Evolutionary conservation across 2,888 invertebrate genomes (phyloP).

Genomic region (Ceramica pisi): DNA sequence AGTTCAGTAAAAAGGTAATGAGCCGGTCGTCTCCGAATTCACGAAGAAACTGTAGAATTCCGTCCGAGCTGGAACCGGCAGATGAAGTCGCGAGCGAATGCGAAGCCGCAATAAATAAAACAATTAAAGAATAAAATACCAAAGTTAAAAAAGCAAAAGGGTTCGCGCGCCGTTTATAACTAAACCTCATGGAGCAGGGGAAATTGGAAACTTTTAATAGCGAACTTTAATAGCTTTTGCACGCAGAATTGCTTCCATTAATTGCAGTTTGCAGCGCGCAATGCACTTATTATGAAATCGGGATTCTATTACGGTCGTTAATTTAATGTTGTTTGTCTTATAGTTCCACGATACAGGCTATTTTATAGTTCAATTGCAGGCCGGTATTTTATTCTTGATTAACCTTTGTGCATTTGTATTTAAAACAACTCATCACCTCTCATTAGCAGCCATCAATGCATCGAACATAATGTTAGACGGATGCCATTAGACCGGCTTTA

Average conservation of each 20-base stretch:
- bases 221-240: constrained; percentile 81
- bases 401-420: constrained; percentile 51
- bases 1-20: constrained; percentile 63
- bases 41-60: constrained; percentile 70
- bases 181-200: constrained; percentile 74
- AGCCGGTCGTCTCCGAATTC: constrained; percentile 64
- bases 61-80: constrained; percentile 62
- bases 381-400: constrained; percentile 61
- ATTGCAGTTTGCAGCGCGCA: constrained; percentile 72
- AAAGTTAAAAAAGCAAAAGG: constrained; percentile 73
- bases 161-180: constrained; percentile 75
- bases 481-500: constrained; percentile 87
- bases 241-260: constrained; percentile 83
- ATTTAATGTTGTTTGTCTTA: constrained; percentile 74
- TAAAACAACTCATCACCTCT: constrained; percentile 75
- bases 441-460: constrained; percentile 87
- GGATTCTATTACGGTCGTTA: constrained; percentile 73
- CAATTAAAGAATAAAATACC: constrained; percentile 82
- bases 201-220: constrained; percentile 85
- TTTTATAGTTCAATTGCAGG: constrained; percentile 70
- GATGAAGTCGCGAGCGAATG: constrained; percentile 74
- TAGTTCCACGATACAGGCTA: constrained; percentile 61
- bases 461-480: constrained; percentile 83
- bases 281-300: constrained; percentile 76
- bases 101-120: constrained; percentile 79